phyloP scores from a whole-genome alignment of 1,140 invertebrate genomes.

The Odontomachus brunneus region DNA sequence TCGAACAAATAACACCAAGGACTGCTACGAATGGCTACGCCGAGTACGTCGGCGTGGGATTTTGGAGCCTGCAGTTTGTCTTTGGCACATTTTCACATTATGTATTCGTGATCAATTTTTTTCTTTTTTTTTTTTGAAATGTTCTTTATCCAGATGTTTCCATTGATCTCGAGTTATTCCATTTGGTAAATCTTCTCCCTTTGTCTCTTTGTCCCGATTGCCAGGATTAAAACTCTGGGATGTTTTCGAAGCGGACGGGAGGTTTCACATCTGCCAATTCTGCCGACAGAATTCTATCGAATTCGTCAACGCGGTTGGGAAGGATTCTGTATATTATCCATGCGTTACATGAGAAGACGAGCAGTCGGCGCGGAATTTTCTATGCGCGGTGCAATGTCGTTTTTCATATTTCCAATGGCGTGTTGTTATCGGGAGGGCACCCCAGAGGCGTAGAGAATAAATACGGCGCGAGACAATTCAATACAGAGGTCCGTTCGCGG shows the following conservation, averaged over 20 bases:
- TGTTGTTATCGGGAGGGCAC: slow-evolving; percentile 18
- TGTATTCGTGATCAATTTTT: no score
- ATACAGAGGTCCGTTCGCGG: slow-evolving; percentile 28
- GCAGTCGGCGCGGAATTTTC: slow-evolving; percentile 26
- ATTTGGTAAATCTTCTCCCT: no score
- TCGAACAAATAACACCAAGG: neutral
- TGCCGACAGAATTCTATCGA: neutral
- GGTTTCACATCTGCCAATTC: no score
- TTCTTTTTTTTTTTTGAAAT: no score
- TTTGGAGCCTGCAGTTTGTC: neutral
- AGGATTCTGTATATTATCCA: slow-evolving; percentile 8
- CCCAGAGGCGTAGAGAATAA: slow-evolving; percentile 48
- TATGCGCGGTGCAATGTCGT: slow-evolving; percentile 1
- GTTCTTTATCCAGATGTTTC: no score
- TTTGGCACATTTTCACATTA: neutral
- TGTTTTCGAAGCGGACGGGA: no score
- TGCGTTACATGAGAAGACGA: slow-evolving; percentile 9
- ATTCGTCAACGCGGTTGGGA: neutral
- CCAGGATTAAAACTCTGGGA: no score
- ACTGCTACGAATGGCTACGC: neutral
- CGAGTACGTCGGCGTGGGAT: neutral
- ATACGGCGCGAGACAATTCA: slow-evolving; percentile 15
- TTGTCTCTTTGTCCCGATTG: no score
- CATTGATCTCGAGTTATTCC: no score
- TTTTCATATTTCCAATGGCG: slow-evolving; percentile 47